These are phyloP conservation scores for Teinopalpus imperialis DNA, from an alignment of 2,888 invertebrate genomes.

Conservation along the genomic window DNA sequence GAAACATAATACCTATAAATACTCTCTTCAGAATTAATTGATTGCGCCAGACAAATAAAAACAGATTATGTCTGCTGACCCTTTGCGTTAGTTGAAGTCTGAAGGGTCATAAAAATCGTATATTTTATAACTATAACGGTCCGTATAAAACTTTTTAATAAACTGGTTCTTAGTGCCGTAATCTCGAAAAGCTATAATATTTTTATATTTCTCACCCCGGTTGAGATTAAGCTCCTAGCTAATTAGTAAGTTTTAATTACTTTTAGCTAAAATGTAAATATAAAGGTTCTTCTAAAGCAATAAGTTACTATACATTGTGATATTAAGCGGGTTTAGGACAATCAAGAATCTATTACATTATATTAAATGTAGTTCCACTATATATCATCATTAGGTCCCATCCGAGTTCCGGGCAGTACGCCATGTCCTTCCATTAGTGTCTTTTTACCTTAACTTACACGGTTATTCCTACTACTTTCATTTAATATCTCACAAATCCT, in stretches of 20 bases:
- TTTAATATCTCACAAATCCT: too few relatives aligned
- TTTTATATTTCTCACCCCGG: slow-evolving; percentile 25
- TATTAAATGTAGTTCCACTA: too few relatives aligned
- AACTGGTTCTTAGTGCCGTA: slow-evolving; percentile 23
- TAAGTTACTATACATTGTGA: background rate
- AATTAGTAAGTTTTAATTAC: slow-evolving; percentile 39
- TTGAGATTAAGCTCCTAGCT: slow-evolving; percentile 25
- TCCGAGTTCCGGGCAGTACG: too few relatives aligned
- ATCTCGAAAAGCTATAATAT: slow-evolving; percentile 24
- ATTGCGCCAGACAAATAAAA: background rate
- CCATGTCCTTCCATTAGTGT: too few relatives aligned
- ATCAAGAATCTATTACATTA: too few relatives aligned
- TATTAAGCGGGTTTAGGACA: too few relatives aligned
- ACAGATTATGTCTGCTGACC: background rate
- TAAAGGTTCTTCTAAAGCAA: slow-evolving; percentile 1
- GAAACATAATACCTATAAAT: too few relatives aligned
- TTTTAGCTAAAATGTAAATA: slow-evolving; percentile 18
- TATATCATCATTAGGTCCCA: too few relatives aligned
- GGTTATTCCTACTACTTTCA: too few relatives aligned
- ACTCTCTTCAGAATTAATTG: slow-evolving; percentile 3
- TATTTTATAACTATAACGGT: slow-evolving; percentile 22
- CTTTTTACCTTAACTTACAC: too few relatives aligned
- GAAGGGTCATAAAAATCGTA: slow-evolving; percentile 23
- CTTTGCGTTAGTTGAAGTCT: slow-evolving; percentile 5
- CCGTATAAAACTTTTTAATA: slow-evolving; percentile 26